A percentile compares a stretch with the other conserved stretches of the same genome.
Conservation (phyloP, 1,140 invertebrate genomes). For the Drosophila orosa region DNA sequence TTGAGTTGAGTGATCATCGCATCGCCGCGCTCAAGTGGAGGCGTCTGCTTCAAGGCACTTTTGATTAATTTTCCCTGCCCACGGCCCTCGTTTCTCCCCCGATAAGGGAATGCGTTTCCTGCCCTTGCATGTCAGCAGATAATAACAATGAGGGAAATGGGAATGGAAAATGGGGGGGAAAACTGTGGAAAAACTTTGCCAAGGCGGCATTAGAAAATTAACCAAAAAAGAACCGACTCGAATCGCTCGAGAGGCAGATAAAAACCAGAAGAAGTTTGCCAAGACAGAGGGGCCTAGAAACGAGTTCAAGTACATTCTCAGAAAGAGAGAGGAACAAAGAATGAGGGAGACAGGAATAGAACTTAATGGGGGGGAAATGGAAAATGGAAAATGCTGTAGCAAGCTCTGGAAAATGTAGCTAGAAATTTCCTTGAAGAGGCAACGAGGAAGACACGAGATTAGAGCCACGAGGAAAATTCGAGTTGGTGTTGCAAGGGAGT, state of each 20-base stretch:
- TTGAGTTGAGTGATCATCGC: conserved; percentile 35
- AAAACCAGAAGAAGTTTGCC: conserved; percentile 12
- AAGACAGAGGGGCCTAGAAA: conserved; percentile 40
- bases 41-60: conserved; percentile 73
- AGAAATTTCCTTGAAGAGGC: conserved; percentile 32
- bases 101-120: conserved; percentile 66
- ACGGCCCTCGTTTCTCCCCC: conserved; percentile 2
- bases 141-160: conserved; percentile 51
- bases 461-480: background rate
- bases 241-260: conserved; percentile 21
- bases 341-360: conserved; percentile 7
- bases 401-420: conserved; percentile 13
- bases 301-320: conserved; percentile 68
- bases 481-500: background rate
- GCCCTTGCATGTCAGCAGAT: conserved; percentile 74
- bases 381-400: conserved; percentile 24
- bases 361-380: conserved; percentile 6
- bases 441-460: background rate
- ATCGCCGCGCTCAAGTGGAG: conserved; percentile 59
- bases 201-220: conserved; percentile 28
- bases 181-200: conserved; percentile 12
- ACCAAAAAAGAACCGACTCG: conserved; percentile 43
- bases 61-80: conserved; percentile 71
- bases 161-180: conserved; percentile 18
- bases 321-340: conserved; percentile 19